These are phyloP conservation scores for Platycheirus rosarum DNA, from an alignment of 2,888 invertebrate species.

Conservation along the genomic window DNA sequence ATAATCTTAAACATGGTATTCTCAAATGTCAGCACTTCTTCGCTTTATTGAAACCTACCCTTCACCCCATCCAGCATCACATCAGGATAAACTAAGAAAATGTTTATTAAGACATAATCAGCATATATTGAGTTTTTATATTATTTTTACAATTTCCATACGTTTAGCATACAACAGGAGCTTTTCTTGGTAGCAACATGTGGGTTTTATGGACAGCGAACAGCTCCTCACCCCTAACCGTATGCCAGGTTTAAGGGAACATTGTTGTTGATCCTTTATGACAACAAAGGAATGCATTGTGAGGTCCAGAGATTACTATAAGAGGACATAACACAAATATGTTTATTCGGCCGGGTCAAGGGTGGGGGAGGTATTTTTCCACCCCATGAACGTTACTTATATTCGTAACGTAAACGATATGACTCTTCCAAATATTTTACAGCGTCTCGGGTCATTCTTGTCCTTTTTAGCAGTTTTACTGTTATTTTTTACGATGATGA, in stretches of 20 bases:
- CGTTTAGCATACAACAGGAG: slow-evolving; percentile 7
- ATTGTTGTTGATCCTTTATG: slow-evolving; percentile 57
- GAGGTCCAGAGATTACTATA: slow-evolving; percentile 33
- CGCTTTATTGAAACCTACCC: not conserved
- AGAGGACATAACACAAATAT: slow-evolving; percentile 49
- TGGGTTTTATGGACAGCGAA: slow-evolving; percentile 59
- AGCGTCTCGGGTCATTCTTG: slow-evolving; percentile 32
- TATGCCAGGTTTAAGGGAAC: not conserved
- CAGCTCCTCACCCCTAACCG: not conserved
- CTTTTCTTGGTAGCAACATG: slow-evolving; percentile 55
- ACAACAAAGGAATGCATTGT: slow-evolving; percentile 63
- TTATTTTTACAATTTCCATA: slow-evolving; percentile 60
- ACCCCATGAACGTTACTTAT: not conserved
- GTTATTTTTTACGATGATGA: slow-evolving; percentile 60
- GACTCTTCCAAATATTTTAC: slow-evolving; percentile 46
- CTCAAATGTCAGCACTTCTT: slow-evolving; percentile 55
- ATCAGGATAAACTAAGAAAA: slow-evolving; percentile 49
- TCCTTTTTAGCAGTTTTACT: slow-evolving; percentile 53
- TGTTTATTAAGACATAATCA: slow-evolving; percentile 74
- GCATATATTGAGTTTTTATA: slow-evolving; percentile 51
- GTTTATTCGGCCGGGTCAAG: slow-evolving; percentile 51
- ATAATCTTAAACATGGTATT: no score
- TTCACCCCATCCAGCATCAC: not conserved
- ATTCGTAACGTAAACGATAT: slow-evolving; percentile 22
- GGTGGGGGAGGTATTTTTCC: slow-evolving; percentile 4